Percentiles rank a stretch among this genome's conserved stretches.
phyloP scores from a whole-genome alignment of 2,888 invertebrate genomes.

The Trichopoda pennipes region DNA sequence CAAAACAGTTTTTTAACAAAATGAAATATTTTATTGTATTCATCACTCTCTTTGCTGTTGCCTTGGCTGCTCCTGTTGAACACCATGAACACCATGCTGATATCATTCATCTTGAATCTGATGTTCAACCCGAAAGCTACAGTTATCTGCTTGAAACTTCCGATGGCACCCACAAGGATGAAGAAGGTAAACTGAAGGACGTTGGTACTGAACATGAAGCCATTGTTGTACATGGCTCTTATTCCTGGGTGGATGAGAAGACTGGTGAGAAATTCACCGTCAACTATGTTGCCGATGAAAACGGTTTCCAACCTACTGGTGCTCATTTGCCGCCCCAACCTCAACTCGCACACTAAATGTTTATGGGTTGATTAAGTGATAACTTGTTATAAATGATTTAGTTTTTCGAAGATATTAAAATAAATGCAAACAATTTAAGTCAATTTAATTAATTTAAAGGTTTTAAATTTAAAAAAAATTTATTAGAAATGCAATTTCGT shows the following conservation, averaged over 20 bases:
- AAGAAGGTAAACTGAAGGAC: constrained; percentile 82
- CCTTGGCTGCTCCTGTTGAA: constrained; percentile 70
- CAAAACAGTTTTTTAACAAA: constrained; percentile 44
- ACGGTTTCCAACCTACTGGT: constrained; percentile 80
- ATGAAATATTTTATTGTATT: constrained; percentile 74
- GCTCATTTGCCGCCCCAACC: constrained; percentile 80
- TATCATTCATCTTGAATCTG: constrained; percentile 64
- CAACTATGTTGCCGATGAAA: constrained; percentile 76
- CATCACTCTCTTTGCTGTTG: constrained; percentile 71
- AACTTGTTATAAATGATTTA: neutral
- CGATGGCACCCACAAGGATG: constrained; percentile 81
- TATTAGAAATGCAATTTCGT: too few species aligned
- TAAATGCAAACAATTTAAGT: neutral
- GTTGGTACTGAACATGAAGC: constrained; percentile 82
- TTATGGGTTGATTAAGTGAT: neutral
- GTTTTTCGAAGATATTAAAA: neutral
- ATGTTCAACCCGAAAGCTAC: constrained; percentile 65
- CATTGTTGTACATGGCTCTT: constrained; percentile 81
- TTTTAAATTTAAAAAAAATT: neutral
- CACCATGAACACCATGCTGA: constrained; percentile 67
- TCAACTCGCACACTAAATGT: neutral
- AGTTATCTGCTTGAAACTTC: constrained; percentile 76
- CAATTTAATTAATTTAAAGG: neutral
- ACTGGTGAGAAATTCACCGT: constrained; percentile 83
- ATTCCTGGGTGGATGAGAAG: constrained; percentile 82